Evolutionary conservation across 2,113 vertebrate genomes (phyloP), one percentile per base, ranked within the genome.

Genomic region (Melozone crissalis): DNA sequence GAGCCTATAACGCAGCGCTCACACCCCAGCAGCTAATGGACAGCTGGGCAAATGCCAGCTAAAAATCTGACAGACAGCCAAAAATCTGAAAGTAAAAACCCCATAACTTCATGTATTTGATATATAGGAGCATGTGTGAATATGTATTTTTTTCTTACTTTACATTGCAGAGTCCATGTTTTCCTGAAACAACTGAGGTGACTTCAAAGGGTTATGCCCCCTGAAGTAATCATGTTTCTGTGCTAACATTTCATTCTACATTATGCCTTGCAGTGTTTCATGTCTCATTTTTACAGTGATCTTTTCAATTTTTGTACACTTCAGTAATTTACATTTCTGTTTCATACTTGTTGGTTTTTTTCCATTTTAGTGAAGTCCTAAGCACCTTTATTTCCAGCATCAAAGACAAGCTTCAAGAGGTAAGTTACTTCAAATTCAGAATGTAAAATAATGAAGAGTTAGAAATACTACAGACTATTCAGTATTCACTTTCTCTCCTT

Each of bases 351-450:
- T 23, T 78, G 4, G 1, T 46, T 83, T 67, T 80, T 80, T 93
- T 90, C 62, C 87, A 91, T 95, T 97, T 95, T 93, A 99, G 99
- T 96, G 98, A 99, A 55, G 76, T 97, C 91, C 94, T 99, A 47
- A 95, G 95, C 85, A 97, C 97, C 90, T 98, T 98, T 95, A 96
- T 98, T 95, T 97, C 97, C 84, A 95, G 97, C 81, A 95, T 98
- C 87, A 98, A 97, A 94, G 98, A 98, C 90, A 97, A 65, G 58
- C 97, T 99, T 63, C 97, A 98, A 92, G 98, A 83, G 95, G 99
- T 99, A 98, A 98, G 98, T 98, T 51, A 71, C 93, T 39, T 52
- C 75, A 44, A 65, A 73, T 91, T 90, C 87, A 55, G 76, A 87
- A n/a, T 63, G 24, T 28, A 65, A 85, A 86, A n/a, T 44, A 63